Percentiles rank a stretch among this genome's conserved stretches.
Evolutionary conservation across 2,113 vertebrate species (phyloP).

Genomic region (Lepus americanus): DNA sequence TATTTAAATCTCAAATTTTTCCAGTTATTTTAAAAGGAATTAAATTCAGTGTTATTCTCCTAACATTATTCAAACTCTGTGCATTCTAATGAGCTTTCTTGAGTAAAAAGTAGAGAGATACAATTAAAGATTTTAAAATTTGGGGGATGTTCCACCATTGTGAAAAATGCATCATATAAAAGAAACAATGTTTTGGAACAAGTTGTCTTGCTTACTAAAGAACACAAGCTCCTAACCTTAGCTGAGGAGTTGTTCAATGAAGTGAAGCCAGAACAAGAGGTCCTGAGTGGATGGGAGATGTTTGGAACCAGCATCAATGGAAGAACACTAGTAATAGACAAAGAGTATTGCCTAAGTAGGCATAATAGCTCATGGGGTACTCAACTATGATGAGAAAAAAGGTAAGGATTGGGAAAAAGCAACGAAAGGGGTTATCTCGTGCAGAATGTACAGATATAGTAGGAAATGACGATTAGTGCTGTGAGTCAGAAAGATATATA

Average conservation of each 20-base stretch:
- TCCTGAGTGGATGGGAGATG: background rate
- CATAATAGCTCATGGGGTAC: background rate
- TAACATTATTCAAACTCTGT: background rate
- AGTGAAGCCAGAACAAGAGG: background rate
- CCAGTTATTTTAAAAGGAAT: slow-evolving; percentile 2
- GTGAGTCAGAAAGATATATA: background rate
- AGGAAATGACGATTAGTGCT: background rate
- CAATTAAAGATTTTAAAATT: background rate
- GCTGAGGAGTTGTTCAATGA: background rate
- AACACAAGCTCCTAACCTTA: background rate
- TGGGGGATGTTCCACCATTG: background rate
- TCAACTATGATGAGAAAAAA: background rate
- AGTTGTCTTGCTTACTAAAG: background rate
- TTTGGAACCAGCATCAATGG: background rate
- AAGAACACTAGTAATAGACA: background rate
- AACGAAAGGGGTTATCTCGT: background rate
- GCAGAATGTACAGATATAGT: background rate
- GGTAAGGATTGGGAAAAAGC: background rate
- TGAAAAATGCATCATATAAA: background rate
- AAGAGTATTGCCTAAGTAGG: background rate
- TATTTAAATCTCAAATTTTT: background rate
- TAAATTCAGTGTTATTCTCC: background rate
- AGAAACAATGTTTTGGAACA: background rate
- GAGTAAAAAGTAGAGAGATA: background rate
- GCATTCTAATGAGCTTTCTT: background rate